phyloP scores from a whole-genome alignment of 2,113 vertebrate genomes.

The Etheostoma spectabile region DNA sequence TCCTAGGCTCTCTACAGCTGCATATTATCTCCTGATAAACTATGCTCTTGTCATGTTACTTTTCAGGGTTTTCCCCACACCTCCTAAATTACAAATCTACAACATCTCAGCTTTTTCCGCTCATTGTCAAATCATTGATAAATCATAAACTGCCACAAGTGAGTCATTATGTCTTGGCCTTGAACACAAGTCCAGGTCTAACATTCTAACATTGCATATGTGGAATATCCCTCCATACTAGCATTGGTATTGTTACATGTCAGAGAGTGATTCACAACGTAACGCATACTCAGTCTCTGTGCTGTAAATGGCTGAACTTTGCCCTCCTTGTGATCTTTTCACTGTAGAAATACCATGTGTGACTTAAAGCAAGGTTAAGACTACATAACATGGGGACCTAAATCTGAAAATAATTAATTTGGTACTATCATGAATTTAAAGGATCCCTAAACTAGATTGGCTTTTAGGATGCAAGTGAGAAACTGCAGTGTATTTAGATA shows the following conservation, averaged over 20 bases:
- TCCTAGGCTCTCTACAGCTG: not conserved
- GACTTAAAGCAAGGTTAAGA: not conserved
- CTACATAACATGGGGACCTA: not conserved
- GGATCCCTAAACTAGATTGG: not conserved
- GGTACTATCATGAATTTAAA: not conserved
- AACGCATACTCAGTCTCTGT: not conserved
- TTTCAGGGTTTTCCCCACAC: not conserved
- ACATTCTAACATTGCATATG: not conserved
- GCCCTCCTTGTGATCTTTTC: slow-evolving; percentile 2
- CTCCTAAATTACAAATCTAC: not conserved
- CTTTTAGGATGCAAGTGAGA: not conserved
- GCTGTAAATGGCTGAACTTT: slow-evolving; percentile 39
- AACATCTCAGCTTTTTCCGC: not conserved
- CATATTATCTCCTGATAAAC: not conserved
- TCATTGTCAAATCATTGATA: not conserved
- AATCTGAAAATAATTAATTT: not conserved
- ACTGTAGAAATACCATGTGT: not conserved
- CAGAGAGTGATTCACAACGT: not conserved
- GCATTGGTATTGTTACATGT: not conserved
- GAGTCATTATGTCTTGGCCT: slow-evolving; percentile 2
- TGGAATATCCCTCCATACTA: not conserved
- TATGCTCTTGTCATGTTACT: not conserved
- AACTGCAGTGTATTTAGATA: not conserved
- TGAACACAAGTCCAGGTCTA: not conserved
- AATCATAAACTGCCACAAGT: not conserved